Evolutionary conservation across 2,797 vertebrate genomes (phyloP).

Genomic region (Eremophila alpestris): DNA sequence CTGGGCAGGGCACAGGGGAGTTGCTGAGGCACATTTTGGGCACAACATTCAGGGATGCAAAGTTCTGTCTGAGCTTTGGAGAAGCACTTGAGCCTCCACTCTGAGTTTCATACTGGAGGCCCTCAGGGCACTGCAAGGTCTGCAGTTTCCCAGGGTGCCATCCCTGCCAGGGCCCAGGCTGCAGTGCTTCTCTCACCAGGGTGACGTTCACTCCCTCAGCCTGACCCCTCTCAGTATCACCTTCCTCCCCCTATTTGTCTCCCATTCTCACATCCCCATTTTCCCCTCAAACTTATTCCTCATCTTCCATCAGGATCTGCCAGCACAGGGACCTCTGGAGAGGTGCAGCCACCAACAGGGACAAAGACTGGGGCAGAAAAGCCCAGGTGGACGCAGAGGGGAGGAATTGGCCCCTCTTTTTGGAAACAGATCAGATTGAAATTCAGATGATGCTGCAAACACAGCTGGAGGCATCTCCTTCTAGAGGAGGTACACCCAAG

Average conservation of each 20-base stretch:
- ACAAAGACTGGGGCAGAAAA: background rate
- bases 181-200: accelerated
- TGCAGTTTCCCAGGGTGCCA: background rate
- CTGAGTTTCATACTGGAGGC: background rate
- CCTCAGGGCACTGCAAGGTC: background rate
- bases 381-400: background rate
- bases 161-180: background rate
- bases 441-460: background rate
- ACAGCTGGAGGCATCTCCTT: background rate
- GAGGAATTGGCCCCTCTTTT: background rate
- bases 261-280: background rate
- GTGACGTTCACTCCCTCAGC: background rate
- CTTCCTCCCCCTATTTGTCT: background rate
- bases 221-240: background rate
- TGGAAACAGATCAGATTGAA: background rate
- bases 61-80: background rate
- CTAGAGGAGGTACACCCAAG: background rate
- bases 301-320: background rate
- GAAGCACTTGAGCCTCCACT: background rate
- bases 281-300: background rate
- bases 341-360: background rate
- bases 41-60: background rate
- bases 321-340: background rate
- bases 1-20: background rate
- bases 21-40: background rate